Evolutionary conservation across 30 jellyfish, hydroid and myxozoan species (phyloP), one percentile per base, ranked within the genome.

Genomic region (Aurelia sp.): DNA sequence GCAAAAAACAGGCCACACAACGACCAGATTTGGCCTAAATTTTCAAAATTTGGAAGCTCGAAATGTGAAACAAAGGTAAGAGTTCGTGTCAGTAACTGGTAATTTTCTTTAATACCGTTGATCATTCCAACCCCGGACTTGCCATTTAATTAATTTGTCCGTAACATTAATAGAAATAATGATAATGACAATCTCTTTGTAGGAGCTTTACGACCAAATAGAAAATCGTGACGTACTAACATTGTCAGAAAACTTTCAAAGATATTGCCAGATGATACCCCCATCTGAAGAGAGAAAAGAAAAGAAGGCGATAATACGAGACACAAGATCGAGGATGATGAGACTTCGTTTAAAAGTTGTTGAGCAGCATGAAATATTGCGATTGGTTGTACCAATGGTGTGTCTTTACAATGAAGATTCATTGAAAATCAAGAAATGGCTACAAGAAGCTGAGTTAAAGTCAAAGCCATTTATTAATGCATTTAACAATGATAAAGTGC

Each of bases 211-310:
- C 57, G 67, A 65, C 53, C 96, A 91, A 48, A 73, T 84, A 11
- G 94, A 85, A 21, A 88, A 73, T 61, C 61, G 38, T 75, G 96
- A 80, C 83, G 52, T 84, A 30, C 35, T 63, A 22, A 74, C 64
- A 8, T 71, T 85, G 8, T 72, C 98, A 4, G 92, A 85, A 63
- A 73, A 76, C 51, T 58, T 80, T 59, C 98, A 91, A 60, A 85
- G 70, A 15, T 76, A 74, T 64, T 83, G 96, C 61, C 98, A 91
- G 77, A 75, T 66, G 83, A 71, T 91, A 19, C 96, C 98, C 30
- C 98, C 98, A 7, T 61, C 78, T 64, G 88, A 44, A 16, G 88
- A 86, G 50, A 66, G 98, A 66, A 79, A 31, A 1, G 86, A 63
- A 24, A 73, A 75, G 68, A 91, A 91, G 66, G 72, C 50, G 44